Percentiles rank a stretch among this genome's conserved stretches.
Evolutionary conservation across 2,113 vertebrate genomes (phyloP).

Genomic region (Diphyllodes magnificus): DNA sequence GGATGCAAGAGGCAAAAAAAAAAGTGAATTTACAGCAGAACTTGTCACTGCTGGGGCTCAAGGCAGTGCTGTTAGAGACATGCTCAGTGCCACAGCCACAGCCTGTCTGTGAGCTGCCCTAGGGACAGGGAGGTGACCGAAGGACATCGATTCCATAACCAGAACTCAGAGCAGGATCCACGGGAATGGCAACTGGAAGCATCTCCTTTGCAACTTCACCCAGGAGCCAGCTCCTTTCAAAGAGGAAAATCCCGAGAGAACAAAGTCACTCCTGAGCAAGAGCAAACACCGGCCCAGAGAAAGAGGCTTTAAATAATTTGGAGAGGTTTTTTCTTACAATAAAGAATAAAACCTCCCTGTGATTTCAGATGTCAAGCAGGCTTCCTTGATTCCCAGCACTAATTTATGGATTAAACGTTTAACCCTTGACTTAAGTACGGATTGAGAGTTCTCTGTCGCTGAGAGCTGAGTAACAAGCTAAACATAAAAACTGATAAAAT

Average conservation of each 20-base stretch:
- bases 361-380: neutral
- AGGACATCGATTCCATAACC: neutral
- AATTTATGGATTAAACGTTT: neutral
- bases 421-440: neutral
- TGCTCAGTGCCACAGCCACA: neutral
- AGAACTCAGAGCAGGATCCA: neutral
- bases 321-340: neutral
- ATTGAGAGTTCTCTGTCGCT: neutral
- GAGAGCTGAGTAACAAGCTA: neutral
- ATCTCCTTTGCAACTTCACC: neutral
- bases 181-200: neutral
- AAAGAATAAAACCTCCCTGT: neutral
- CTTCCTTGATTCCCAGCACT: neutral
- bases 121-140: neutral
- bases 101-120: neutral
- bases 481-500: neutral
- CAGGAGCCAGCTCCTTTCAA: neutral
- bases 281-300: neutral
- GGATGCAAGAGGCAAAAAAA: neutral
- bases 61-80: accelerated
- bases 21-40: neutral
- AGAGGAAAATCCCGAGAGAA: neutral
- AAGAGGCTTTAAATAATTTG: neutral
- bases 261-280: neutral
- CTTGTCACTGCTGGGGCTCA: neutral